Conservation (phyloP, 2,113 vertebrate species). For the Phyllostomus hastatus region DNA sequence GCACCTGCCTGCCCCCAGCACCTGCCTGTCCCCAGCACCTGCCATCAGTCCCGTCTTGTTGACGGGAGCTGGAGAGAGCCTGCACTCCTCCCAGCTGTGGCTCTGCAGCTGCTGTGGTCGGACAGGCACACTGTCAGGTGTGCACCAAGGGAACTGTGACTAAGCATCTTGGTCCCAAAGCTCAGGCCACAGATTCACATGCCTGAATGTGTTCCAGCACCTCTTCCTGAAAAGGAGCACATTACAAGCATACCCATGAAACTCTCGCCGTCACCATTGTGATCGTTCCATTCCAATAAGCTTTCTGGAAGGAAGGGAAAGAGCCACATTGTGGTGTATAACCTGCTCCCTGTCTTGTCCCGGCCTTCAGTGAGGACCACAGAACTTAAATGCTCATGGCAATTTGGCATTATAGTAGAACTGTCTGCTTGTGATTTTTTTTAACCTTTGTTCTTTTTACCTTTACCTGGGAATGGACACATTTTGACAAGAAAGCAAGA, state of each 20-base stretch:
- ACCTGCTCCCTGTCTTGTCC: background rate
- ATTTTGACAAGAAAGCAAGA: background rate
- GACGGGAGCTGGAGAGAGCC: rapidly evolving
- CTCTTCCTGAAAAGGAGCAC: background rate
- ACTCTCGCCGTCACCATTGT: background rate
- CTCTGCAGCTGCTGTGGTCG: background rate
- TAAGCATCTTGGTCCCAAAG: background rate
- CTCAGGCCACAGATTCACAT: rapidly evolving
- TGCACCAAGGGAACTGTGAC: background rate
- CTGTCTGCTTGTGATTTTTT: background rate
- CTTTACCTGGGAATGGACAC: background rate
- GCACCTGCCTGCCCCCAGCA: background rate
- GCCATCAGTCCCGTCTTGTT: background rate
- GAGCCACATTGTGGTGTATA: background rate
- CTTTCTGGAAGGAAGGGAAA: background rate
- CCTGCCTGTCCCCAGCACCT: background rate
- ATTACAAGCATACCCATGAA: background rate
- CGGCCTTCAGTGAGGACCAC: background rate
- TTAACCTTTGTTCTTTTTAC: background rate
- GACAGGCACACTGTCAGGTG: background rate
- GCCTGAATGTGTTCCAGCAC: too few relatives aligned
- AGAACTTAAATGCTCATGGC: background rate
- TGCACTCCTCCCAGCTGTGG: background rate
- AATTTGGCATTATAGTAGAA: background rate
- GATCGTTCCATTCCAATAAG: background rate